Conservation (phyloP, 2,797 vertebrate genomes). For the Oreochromis mossambicus region DNA sequence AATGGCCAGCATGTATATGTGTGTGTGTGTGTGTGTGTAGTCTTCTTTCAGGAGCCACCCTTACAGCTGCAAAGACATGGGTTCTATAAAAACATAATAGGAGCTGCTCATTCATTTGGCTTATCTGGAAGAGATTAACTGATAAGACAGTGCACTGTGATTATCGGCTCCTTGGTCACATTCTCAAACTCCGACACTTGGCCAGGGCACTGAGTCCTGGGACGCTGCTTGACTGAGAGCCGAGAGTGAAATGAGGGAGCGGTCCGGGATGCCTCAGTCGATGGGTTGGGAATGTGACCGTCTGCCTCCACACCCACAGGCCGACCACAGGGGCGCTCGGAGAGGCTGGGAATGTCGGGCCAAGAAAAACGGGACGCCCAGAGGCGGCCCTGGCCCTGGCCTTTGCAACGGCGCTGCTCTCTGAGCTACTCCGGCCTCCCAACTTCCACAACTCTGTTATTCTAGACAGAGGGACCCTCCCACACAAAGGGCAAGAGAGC, state of each 20-base stretch:
- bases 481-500: constrained; percentile 41
- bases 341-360: constrained; percentile 64
- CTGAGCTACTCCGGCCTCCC: constrained; percentile 50
- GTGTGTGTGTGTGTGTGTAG: background rate
- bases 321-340: constrained; percentile 69
- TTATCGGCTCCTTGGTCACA: constrained; percentile 25
- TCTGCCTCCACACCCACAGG: constrained; percentile 74
- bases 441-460: constrained; percentile 65
- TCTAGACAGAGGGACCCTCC: constrained; percentile 54
- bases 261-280: constrained; percentile 45
- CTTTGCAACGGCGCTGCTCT: constrained; percentile 58
- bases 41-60: background rate
- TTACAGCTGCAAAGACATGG: background rate
- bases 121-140: constrained; percentile 12
- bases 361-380: constrained; percentile 75
- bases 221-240: constrained; percentile 7
- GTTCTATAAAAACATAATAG: constrained; percentile 35
- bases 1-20: background rate
- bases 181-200: constrained; percentile 12
- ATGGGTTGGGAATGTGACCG: constrained; percentile 61
- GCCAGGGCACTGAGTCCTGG: background rate
- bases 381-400: constrained; percentile 60
- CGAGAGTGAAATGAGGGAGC: constrained; percentile 22
- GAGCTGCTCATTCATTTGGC: background rate
- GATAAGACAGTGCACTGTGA: constrained; percentile 7